Conservation (phyloP, 2,113 vertebrate genomes). For the Physeter macrocephalus region DNA sequence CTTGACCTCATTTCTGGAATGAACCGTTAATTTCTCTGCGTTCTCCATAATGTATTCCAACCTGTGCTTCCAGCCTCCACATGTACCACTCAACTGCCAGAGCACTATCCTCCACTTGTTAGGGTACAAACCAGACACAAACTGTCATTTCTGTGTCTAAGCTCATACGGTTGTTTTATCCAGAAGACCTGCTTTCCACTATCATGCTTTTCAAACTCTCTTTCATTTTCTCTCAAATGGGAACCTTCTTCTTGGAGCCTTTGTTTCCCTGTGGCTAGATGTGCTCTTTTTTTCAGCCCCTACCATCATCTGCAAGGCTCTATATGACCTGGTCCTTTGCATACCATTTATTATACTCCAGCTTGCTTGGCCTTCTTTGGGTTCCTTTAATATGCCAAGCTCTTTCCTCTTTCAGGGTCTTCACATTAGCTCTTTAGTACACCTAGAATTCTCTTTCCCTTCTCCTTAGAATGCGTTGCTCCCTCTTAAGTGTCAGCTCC, state of each 20-base stretch:
- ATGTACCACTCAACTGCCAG: fast-evolving
- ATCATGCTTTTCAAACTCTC: not conserved
- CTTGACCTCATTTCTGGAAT: not conserved
- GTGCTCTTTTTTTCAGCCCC: not conserved
- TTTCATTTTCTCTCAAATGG: not conserved
- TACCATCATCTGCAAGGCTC: not conserved
- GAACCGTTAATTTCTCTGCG: not conserved
- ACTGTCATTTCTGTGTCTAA: not conserved
- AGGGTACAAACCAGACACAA: not conserved
- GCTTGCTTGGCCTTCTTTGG: not conserved
- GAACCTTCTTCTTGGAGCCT: not conserved
- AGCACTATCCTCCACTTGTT: not conserved
- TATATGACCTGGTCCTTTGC: not conserved
- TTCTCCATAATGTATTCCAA: not conserved
- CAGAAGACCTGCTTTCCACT: not conserved
- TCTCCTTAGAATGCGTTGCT: not conserved
- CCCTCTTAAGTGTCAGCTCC: not conserved
- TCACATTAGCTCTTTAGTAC: not conserved
- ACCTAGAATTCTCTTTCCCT: not conserved
- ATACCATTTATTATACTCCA: too few species aligned
- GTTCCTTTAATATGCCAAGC: not conserved
- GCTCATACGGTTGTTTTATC: not conserved
- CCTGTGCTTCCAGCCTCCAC: not conserved
- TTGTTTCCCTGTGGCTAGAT: not conserved
- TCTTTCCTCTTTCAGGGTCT: not conserved